Evolutionary conservation across 2,888 invertebrate genomes (phyloP).

Genomic region (Pycnomerus fuliginosus): DNA sequence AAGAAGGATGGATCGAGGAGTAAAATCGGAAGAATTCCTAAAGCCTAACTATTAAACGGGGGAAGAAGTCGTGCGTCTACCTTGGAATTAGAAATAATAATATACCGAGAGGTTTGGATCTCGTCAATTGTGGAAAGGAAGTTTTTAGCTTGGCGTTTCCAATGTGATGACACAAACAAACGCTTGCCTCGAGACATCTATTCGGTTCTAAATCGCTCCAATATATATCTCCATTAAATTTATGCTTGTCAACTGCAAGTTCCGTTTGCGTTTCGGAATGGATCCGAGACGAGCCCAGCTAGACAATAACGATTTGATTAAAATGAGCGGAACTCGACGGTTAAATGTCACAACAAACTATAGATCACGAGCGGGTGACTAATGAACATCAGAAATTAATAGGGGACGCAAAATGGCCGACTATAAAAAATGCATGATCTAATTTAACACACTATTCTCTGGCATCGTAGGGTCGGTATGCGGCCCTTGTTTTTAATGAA

Average conservation of each 20-base stretch:
- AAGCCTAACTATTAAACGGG: constrained; percentile 8
- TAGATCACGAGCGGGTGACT: constrained; percentile 22
- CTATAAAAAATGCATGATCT: too few relatives aligned
- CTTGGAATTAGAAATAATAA: constrained; percentile 21
- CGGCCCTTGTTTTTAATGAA: too few relatives aligned
- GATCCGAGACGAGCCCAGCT: constrained; percentile 26
- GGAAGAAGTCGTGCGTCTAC: constrained; percentile 7
- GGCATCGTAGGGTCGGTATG: too few relatives aligned
- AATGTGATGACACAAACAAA: constrained; percentile 41
- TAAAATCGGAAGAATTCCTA: constrained; percentile 21
- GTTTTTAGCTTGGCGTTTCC: constrained; percentile 23
- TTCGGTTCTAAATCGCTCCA: constrained; percentile 30
- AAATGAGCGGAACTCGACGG: constrained; percentile 32
- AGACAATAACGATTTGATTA: constrained; percentile 37
- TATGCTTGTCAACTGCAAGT: constrained; percentile 38
- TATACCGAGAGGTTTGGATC: constrained; percentile 16
- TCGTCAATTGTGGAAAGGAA: constrained; percentile 11
- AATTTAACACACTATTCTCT: too few relatives aligned
- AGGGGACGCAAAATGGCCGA: too few relatives aligned
- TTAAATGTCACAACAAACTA: constrained; percentile 28
- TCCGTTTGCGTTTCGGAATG: constrained; percentile 33
- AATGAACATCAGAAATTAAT: constrained; percentile 18
- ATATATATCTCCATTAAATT: constrained; percentile 36
- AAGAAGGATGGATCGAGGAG: constrained; percentile 26
- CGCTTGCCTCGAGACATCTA: constrained; percentile 40